A percentile compares a stretch with the other conserved stretches of the same genome.
Evolutionary conservation across 2,113 vertebrate species (phyloP).

Genomic region (Microcebus jonahi): DNA sequence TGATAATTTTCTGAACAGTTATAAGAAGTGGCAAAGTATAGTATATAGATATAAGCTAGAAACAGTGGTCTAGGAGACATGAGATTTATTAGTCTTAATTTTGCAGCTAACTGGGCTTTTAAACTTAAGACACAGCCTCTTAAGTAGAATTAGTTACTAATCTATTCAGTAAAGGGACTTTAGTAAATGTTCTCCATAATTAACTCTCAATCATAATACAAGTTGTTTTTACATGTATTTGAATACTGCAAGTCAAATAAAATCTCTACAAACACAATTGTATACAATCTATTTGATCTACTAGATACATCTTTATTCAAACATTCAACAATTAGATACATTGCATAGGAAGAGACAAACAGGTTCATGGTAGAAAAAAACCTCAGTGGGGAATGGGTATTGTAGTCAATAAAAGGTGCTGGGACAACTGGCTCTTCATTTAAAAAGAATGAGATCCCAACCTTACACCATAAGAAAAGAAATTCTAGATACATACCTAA

Average conservation of each 20-base stretch:
- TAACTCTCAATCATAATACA: neutral
- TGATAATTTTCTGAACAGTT: neutral
- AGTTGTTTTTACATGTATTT: neutral
- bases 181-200: neutral
- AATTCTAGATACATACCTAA: neutral
- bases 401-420: neutral
- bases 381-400: neutral
- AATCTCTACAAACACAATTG: neutral
- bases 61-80: neutral
- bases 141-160: slow-evolving; percentile 7
- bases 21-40: neutral
- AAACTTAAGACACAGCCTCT: neutral
- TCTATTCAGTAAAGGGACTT: neutral
- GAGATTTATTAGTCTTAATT: neutral
- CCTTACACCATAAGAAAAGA: neutral
- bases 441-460: neutral
- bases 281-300: neutral
- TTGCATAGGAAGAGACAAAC: neutral
- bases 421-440: neutral
- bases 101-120: neutral
- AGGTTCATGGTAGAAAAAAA: neutral
- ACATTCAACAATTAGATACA: neutral
- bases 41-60: neutral
- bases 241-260: neutral
- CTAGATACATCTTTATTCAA: neutral